These are phyloP conservation scores for Scytalopus superciliaris DNA, from an alignment of 2,113 vertebrate species.

Conservation along the genomic window DNA sequence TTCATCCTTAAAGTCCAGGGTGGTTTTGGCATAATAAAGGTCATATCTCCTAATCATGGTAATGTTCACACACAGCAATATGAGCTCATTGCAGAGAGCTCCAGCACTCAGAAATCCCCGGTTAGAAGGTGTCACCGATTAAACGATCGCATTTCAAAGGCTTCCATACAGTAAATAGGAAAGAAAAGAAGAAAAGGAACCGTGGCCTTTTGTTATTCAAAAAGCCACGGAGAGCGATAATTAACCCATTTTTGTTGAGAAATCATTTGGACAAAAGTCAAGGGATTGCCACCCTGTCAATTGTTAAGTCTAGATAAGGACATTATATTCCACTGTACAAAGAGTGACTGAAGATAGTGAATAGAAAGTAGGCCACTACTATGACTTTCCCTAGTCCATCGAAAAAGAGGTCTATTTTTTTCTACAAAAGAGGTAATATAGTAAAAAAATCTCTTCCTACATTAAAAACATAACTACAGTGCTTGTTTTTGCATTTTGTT, in stretches of 20 bases:
- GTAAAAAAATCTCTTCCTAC: slow-evolving; percentile 67
- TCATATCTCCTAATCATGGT: slow-evolving; percentile 77
- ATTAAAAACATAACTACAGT: slow-evolving; percentile 85
- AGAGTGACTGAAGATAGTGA: slow-evolving; percentile 76
- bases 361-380: slow-evolving; percentile 81
- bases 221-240: slow-evolving; percentile 90
- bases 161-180: slow-evolving; percentile 83
- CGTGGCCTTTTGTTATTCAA: slow-evolving; percentile 90
- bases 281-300: slow-evolving; percentile 84
- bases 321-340: slow-evolving; percentile 79
- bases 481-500: slow-evolving; percentile 92
- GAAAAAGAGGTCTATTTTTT: slow-evolving; percentile 63
- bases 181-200: slow-evolving; percentile 90
- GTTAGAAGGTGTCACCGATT: slow-evolving; percentile 82
- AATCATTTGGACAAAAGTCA: slow-evolving; percentile 85
- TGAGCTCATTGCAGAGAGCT: slow-evolving; percentile 76
- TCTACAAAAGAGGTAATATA: slow-evolving; percentile 51
- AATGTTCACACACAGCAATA: slow-evolving; percentile 80
- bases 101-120: slow-evolving; percentile 77
- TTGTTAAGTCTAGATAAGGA: slow-evolving; percentile 83
- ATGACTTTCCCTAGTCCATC: slow-evolving; percentile 71
- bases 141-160: slow-evolving; percentile 86
- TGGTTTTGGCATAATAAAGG: slow-evolving; percentile 80
- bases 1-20: slow-evolving; percentile 79
- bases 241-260: slow-evolving; percentile 92